Percentiles rank a stretch among this genome's conserved stretches.
Conservation (phyloP, 2,888 invertebrate genomes). For the Automeris io region DNA sequence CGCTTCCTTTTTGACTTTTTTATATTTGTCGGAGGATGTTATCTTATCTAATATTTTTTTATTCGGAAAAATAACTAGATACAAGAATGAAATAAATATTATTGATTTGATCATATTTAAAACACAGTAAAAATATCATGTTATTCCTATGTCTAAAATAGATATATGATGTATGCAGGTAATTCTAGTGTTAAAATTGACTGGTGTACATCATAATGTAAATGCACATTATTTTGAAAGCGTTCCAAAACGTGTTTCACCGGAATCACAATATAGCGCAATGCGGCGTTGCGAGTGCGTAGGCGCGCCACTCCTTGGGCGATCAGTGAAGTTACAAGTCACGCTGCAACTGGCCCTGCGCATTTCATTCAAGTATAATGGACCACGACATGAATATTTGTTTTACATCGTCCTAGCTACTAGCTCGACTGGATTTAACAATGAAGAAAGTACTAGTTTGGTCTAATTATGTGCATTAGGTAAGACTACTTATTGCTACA, state of each 20-base stretch:
- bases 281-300: constrained; percentile 25
- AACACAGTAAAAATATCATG: too few species aligned
- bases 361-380: constrained; percentile 34
- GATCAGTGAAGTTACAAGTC: constrained; percentile 26
- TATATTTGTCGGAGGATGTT: too few species aligned
- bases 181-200: too few species aligned
- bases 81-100: too few species aligned
- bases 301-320: constrained; percentile 23
- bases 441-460: neutral
- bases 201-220: neutral
- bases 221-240: constrained; percentile 17
- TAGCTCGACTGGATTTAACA: neutral
- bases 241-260: constrained; percentile 39
- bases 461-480: neutral
- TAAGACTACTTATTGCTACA: too few species aligned
- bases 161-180: too few species aligned
- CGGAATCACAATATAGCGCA: constrained; percentile 24
- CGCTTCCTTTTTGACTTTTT: too few species aligned
- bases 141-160: too few species aligned
- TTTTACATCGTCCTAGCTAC: neutral
- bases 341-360: constrained; percentile 24
- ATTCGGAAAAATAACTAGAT: too few species aligned
- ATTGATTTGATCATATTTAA: too few species aligned
- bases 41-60: too few species aligned
- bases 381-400: constrained; percentile 15